These are phyloP conservation scores for Mactra quadrangularis DNA, from an alignment of 1,140 invertebrate genomes.

Conservation along the genomic window DNA sequence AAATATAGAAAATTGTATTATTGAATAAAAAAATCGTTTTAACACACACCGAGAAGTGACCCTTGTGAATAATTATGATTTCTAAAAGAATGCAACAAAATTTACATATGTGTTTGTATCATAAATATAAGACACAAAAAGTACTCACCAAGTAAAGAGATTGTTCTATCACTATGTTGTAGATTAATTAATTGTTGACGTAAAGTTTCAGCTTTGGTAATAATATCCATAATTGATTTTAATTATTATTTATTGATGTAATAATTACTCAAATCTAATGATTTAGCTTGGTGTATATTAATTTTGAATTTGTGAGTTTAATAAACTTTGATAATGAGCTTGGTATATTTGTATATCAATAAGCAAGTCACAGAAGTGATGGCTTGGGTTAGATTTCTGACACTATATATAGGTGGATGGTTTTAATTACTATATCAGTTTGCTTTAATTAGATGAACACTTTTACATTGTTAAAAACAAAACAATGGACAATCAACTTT, in stretches of 20 bases:
- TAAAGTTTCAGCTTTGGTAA: background rate
- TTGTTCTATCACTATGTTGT: slow-evolving; percentile 1
- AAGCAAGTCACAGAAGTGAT: background rate
- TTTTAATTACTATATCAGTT: slow-evolving; percentile 11
- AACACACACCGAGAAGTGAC: background rate
- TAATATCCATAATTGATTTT: slow-evolving; percentile 10
- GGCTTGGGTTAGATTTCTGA: background rate
- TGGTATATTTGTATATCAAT: background rate
- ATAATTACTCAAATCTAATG: background rate
- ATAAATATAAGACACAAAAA: background rate
- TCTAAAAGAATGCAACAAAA: background rate
- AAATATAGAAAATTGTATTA: background rate
- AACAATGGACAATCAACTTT: background rate
- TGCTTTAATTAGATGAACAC: slow-evolving; percentile 16
- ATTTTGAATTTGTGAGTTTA: background rate
- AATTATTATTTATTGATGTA: background rate
- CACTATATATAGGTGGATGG: background rate
- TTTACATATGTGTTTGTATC: background rate
- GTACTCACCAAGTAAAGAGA: slow-evolving; percentile 4
- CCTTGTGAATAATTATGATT: background rate
- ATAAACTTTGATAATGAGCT: background rate
- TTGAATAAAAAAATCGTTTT: background rate
- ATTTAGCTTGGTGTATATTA: background rate
- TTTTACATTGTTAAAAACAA: background rate
- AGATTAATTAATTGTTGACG: slow-evolving; percentile 8